These are phyloP conservation scores for Phymatocera aterrima DNA, from an alignment of 2,888 invertebrate genomes.

Conservation along the genomic window DNA sequence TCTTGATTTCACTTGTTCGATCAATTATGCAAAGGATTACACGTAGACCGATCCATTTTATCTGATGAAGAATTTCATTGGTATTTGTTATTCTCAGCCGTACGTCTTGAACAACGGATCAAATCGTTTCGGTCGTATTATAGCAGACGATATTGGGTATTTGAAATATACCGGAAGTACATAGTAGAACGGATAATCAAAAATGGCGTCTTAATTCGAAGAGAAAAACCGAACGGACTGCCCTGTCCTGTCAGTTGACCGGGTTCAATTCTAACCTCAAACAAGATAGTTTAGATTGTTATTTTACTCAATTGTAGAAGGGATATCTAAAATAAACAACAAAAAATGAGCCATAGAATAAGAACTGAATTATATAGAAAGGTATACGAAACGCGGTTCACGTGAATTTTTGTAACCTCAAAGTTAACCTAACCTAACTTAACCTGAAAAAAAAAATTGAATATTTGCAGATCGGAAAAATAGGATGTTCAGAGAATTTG, in stretches of 20 bases:
- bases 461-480: slow-evolving; percentile 40
- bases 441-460: not conserved
- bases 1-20: not conserved
- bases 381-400: not conserved
- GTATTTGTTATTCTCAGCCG: no score
- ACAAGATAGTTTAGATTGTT: not conserved
- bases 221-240: no score
- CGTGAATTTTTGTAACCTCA: not conserved
- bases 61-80: no score
- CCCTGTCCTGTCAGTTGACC: slow-evolving; percentile 9
- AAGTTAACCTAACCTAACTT: not conserved
- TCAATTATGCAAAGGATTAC: no score
- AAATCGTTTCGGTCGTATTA: not conserved
- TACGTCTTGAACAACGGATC: not conserved
- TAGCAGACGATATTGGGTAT: not conserved
- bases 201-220: not conserved
- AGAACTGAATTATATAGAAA: slow-evolving; percentile 18
- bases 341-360: slow-evolving; percentile 20
- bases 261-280: slow-evolving; percentile 2
- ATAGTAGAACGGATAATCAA: not conserved
- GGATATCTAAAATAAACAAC: not conserved
- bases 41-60: no score
- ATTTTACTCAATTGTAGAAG: not conserved
- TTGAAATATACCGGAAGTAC: not conserved
- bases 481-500: slow-evolving; percentile 49